phyloP scores from a whole-genome alignment of 2,888 invertebrate species.

The Emmelina monodactyla region DNA sequence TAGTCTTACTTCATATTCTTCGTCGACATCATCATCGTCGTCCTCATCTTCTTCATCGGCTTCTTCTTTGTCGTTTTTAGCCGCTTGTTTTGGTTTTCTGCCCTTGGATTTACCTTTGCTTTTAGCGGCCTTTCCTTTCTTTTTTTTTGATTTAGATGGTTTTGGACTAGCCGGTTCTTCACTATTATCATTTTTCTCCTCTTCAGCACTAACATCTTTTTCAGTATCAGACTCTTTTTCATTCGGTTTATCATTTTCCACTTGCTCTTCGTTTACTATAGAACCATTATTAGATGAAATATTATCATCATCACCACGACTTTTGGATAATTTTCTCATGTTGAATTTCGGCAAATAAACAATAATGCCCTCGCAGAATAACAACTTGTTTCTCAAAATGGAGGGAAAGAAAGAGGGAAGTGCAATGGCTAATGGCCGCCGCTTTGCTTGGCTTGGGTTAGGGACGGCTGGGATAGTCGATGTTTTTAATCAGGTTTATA shows the following conservation, averaged over 20 bases:
- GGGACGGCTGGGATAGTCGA: too few relatives aligned
- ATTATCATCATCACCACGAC: slow-evolving; percentile 48
- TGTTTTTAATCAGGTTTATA: too few relatives aligned
- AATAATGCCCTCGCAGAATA: slow-evolving; percentile 18
- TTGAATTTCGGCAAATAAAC: slow-evolving; percentile 24
- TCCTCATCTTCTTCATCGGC: slow-evolving; percentile 7
- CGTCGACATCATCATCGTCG: slow-evolving; percentile 21
- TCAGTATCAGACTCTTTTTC: slow-evolving; percentile 23
- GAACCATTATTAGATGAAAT: slow-evolving; percentile 57
- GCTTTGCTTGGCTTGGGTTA: too few relatives aligned
- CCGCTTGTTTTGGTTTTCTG: too few relatives aligned
- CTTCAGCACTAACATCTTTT: slow-evolving; percentile 21
- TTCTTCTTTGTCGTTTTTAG: background rate
- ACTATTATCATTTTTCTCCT: slow-evolving; percentile 20
- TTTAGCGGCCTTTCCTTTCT: background rate
- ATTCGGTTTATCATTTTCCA: slow-evolving; percentile 10
- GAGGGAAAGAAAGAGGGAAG: too few relatives aligned
- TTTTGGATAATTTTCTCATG: slow-evolving; percentile 57
- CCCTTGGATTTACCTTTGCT: background rate
- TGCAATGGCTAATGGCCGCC: too few relatives aligned
- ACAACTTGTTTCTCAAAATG: background rate
- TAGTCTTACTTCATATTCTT: slow-evolving; percentile 63
- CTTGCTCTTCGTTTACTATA: slow-evolving; percentile 14
- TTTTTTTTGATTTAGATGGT: background rate
- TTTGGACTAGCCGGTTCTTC: background rate